Conservation (phyloP, 1,140 invertebrate species). For the Halyomorpha halys region DNA sequence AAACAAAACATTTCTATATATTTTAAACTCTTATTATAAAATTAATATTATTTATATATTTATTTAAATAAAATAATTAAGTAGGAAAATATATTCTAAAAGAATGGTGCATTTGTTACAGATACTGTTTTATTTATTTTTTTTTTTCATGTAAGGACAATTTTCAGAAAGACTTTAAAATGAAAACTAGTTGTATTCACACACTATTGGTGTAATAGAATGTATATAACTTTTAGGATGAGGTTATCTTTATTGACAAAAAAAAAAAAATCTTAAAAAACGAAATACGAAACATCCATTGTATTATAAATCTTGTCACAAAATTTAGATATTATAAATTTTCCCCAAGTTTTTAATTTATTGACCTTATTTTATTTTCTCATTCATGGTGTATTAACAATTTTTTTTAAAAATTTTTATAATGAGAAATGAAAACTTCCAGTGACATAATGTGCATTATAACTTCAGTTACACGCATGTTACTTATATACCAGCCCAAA, state of each 20-base stretch:
- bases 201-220: constrained; percentile 22
- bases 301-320: constrained; percentile 15
- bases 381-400: neutral
- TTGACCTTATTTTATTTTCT: constrained; percentile 1
- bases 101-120: constrained; percentile 24
- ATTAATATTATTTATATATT: constrained; percentile 25
- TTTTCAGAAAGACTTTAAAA: constrained; percentile 20
- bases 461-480: too few species aligned
- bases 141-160: constrained; percentile 24
- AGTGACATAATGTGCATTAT: too few species aligned
- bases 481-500: too few species aligned
- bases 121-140: neutral
- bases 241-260: constrained; percentile 12
- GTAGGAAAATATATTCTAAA: constrained; percentile 28
- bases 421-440: too few species aligned
- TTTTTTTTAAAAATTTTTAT: neutral
- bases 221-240: constrained; percentile 19
- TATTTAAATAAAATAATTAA: constrained; percentile 26
- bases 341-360: constrained; percentile 4
- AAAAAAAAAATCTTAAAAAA: constrained; percentile 12
- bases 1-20: constrained; percentile 1
- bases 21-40: constrained; percentile 16
- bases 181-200: constrained; percentile 23
- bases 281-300: constrained; percentile 14
- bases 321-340: constrained; percentile 9